Evolutionary conservation across 2,797 vertebrate genomes (phyloP).

Genomic region (Kryptolebias ocellatus): DNA sequence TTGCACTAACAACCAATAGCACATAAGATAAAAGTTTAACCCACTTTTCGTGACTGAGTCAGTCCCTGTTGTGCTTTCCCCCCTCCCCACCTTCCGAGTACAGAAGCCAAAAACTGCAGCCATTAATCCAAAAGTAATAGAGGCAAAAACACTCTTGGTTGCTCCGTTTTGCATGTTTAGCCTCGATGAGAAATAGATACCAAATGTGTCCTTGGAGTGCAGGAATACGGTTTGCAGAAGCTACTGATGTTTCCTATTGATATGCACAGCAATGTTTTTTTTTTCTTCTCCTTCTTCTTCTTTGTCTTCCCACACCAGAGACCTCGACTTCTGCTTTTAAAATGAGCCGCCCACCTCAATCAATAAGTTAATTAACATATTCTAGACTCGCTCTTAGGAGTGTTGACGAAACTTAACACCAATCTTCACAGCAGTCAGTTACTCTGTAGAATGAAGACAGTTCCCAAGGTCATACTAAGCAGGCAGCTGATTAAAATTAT

Average conservation of each 20-base stretch:
- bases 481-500: constrained; percentile 71
- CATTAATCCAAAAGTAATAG: constrained; percentile 63
- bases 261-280: constrained; percentile 59
- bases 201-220: constrained; percentile 69
- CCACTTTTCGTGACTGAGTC: constrained; percentile 62
- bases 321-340: constrained; percentile 74
- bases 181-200: constrained; percentile 54
- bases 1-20: constrained; percentile 34
- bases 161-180: constrained; percentile 54
- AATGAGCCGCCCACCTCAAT: constrained; percentile 78
- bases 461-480: constrained; percentile 73
- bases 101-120: constrained; percentile 24
- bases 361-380: constrained; percentile 80
- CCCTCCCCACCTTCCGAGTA: constrained; percentile 34
- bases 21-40: constrained; percentile 52
- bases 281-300: constrained; percentile 29
- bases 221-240: constrained; percentile 51
- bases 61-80: constrained; percentile 49
- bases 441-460: constrained; percentile 60
- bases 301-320: constrained; percentile 70
- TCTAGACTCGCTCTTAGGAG: constrained; percentile 66
- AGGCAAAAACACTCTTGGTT: constrained; percentile 43
- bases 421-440: constrained; percentile 61
- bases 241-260: constrained; percentile 66
- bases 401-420: constrained; percentile 73